Conservation (phyloP, 1,140 invertebrate species). For the Drosophila truncata region DNA sequence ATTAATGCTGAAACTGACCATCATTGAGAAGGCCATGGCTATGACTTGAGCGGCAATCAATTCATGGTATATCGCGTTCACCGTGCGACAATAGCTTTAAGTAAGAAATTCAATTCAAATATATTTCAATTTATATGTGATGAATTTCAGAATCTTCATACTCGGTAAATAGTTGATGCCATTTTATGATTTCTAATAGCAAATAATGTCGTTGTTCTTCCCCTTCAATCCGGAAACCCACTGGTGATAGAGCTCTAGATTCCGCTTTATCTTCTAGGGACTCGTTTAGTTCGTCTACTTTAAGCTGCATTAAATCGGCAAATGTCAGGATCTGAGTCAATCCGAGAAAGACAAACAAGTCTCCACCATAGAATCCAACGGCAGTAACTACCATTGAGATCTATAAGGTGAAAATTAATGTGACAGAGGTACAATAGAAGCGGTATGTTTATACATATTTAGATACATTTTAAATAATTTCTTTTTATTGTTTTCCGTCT, state of each 20-base stretch:
- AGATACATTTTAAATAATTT: not conserved
- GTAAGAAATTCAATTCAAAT: too few relatives aligned
- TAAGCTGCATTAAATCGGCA: slow-evolving; percentile 52
- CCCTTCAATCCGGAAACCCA: slow-evolving; percentile 3
- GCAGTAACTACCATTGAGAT: slow-evolving; percentile 39
- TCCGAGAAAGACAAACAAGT: slow-evolving; percentile 48
- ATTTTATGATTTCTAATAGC: slow-evolving; percentile 59
- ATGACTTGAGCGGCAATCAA: slow-evolving; percentile 61
- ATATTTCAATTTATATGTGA: not conserved
- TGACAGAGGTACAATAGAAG: not conserved
- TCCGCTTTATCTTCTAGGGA: slow-evolving; percentile 25
- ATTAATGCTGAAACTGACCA: slow-evolving; percentile 53
- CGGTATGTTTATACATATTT: too few relatives aligned
- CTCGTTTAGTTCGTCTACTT: slow-evolving; percentile 31
- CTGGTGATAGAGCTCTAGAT: not conserved
- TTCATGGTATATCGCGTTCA: slow-evolving; percentile 53
- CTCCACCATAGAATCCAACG: slow-evolving; percentile 57
- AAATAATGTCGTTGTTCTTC: slow-evolving; percentile 1
- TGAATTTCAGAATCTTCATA: not conserved
- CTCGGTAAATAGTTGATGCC: slow-evolving; percentile 69
- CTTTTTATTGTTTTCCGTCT: not conserved
- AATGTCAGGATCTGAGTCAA: slow-evolving; percentile 58
- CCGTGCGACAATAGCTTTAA: slow-evolving; percentile 45
- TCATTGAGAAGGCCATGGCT: slow-evolving; percentile 40
- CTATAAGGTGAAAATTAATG: not conserved